Evolutionary conservation across 2,797 vertebrate genomes (phyloP), one percentile per base, ranked within the genome.

Genomic region (Protonibea diacanthus): DNA sequence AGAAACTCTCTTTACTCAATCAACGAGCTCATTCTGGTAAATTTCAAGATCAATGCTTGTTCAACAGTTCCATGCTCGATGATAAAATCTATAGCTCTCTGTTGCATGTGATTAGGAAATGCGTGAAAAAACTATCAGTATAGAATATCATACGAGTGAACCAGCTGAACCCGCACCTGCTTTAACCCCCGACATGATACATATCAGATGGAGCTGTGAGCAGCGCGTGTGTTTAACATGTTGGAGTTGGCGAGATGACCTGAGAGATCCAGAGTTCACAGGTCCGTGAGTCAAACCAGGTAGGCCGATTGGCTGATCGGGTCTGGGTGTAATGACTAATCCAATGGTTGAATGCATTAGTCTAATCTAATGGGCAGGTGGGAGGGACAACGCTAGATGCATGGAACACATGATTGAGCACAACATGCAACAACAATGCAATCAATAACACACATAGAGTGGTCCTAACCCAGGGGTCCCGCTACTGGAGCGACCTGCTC

Each of bases 311-410:
- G 93, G 96, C 96, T 97, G 97, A 97, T 98, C 96, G 96, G 95
- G 96, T 94, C 96, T 96, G 95, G 96, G 96, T 95, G 96, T 96
- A 98, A 97, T 97, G 96, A 97, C 96, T 96, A 98, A 98, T 98
- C 97, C 97, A 97, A 97, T 98, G 96, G 94, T 94, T 95, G 97
- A 97, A 98, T 99, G 96, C 96, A 97, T 99, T 97, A 98, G 90
- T 96, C 96, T 95, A 96, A 97, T 97, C 95, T 96, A 97, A 97
- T 96, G 96, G 96, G 95, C 97, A 97, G 96, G 96, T 97, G 94
- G 95, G 94, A 96, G 96, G 88, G 91, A 95, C 96, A 96, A 95
- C 95, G 94, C 92, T 93, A 98, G 97, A 98, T 95, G 94, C 95
- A 96, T 96, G 96, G 95, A 92, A 95, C 95, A 97, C 94, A 94